Conservation (phyloP, 2,797 vertebrate genomes). For the Mormyrops boulengeri region DNA sequence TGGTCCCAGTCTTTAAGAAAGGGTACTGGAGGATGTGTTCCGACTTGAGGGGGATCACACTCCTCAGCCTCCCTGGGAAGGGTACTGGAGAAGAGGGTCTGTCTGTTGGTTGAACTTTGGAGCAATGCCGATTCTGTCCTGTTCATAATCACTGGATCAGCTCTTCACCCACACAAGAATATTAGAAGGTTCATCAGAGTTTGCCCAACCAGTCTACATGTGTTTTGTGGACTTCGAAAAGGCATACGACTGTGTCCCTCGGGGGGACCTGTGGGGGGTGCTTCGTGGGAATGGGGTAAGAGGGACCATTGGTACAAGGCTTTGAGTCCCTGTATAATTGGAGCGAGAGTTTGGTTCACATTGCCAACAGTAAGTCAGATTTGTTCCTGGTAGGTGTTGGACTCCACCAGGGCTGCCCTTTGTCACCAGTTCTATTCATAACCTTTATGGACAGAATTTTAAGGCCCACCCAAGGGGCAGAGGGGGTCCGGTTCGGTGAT, state of each 20-base stretch:
- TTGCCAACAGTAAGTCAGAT: background rate
- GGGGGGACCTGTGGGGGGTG: background rate
- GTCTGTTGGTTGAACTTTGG: background rate
- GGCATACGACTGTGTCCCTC: background rate
- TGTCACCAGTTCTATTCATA: background rate
- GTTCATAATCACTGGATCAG: background rate
- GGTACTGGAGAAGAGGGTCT: background rate
- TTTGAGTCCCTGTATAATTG: background rate
- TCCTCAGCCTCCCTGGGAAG: background rate
- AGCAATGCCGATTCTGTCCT: background rate
- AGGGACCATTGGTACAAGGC: background rate
- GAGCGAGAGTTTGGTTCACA: background rate
- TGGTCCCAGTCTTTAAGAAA: background rate
- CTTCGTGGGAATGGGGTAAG: background rate
- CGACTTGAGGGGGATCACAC: background rate
- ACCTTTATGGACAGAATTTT: background rate
- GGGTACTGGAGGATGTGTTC: background rate
- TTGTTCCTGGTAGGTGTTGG: background rate
- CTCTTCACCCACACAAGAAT: background rate
- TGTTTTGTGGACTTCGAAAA: background rate
- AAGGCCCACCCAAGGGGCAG: background rate
- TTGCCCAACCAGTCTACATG: background rate
- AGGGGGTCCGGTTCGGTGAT: background rate
- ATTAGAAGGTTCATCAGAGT: background rate
- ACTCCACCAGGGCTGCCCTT: background rate